Evolutionary conservation across 2,113 vertebrate species (phyloP), one percentile per base, ranked within the genome.

Genomic region (Guaruba guarouba): DNA sequence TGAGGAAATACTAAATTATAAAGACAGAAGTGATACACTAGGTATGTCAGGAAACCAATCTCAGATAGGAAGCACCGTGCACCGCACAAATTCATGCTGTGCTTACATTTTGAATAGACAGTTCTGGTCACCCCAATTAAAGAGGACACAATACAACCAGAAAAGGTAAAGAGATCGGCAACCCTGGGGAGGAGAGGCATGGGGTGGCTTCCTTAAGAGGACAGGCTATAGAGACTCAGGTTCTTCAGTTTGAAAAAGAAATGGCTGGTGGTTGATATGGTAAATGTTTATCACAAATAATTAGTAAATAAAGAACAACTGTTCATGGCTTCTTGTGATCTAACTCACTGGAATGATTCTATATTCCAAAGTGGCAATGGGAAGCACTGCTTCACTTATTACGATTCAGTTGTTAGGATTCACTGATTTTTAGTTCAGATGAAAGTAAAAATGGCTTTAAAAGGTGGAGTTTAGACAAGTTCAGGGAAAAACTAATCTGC

Each of bases 241-340:
- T 43, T 54, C 61, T 69, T 81, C 51, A 55, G 41, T 39, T 20
- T 51, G 88, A 69, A 28, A 52, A 68, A 48, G 20, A 73, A 86
- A 83, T 2, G 46, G 89, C 88, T 83, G 64, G 46, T 68, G 75
- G 84, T 33, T 44, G 67, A 75, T 24, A 18, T 15, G 43, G 85
- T 49, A 86, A 93, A 78, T 35, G 73, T 29, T 88, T 86, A 86
- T 81, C 86, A 43, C 25, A 70, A 91, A 55, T 64, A 43, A 81
- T 4, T 49, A 74, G 59, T 20, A 77, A 86, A 70, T 29, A 51
- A 27, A 83, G 46, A 68, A 46, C 15, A 33, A 52, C 1, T n/a
- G 69, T 63, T 82, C 1, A 1, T 25, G 48, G 7, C 12, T 84
- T 86, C 80, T 84, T 7, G 5, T 27, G 69, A 89, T 51, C 33